Evolutionary conservation across 2,888 invertebrate species (phyloP), one percentile per base, ranked within the genome.

Genomic region (Orchesella flavescens): DNA sequence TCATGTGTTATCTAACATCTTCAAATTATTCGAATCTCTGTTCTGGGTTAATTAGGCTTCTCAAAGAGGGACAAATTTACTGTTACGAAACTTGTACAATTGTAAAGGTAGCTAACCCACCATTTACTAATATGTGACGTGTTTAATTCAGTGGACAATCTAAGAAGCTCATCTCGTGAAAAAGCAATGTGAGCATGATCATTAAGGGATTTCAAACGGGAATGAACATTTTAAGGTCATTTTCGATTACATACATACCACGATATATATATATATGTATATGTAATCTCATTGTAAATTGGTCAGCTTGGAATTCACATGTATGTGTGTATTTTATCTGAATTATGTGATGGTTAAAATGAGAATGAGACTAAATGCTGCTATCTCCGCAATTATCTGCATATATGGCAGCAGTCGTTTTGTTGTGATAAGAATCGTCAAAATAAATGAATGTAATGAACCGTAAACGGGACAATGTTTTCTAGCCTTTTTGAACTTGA

Each of bases 141-240:
- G 34, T 34, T 34, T 34, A 34, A 34, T 34, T 34, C 34, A 34
- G 34, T 34, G 2, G 34, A 34, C 34, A 34, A 34, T 34, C 34
- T 34, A 34, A 34, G 34, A 34, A 34, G 34, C 34, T 34, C 34
- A 34, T 34, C 34, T 34, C 34, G 7, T 34, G n/a, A 34, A 34
- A 34, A 34, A 34, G 34, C 7, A 4, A 34, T 34, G 34, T 34
- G 34, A 4, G 34, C 34, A 34, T 34, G 34, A 49, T 49, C 49
- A 49, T 61, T 23, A 61, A 15, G 59, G 13, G 61, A 34, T 46
- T 73, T 13, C 24, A 23, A 65, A 24, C 10, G 57, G 43, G 76
- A 57, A 65, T 43, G n/a, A 7, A 43, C 9, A 43, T 57, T 61
- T 76, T 68, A 76, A 76, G 68, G 68, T 76, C 66, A 76, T 55